Base-by-base conservation (phyloP, 1,140 invertebrate species). In the Stratiolaelaps scimitus region DNA sequence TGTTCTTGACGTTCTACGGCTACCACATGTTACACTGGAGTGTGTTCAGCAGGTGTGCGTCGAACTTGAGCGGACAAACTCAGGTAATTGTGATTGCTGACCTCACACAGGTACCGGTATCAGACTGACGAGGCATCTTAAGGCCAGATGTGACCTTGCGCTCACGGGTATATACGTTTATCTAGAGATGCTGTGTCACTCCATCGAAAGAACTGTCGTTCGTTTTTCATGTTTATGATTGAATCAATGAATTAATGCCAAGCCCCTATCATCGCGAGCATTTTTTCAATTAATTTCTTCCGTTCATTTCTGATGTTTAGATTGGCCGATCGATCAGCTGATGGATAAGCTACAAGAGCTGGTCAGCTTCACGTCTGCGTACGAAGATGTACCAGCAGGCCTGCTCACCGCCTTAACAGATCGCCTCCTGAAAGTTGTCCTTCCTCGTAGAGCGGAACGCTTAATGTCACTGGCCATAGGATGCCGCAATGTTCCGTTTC, bases 311-410 rank as follows among this genome's bases (percentile, higher is more conserved):
- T 60, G n/a, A n/a, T n/a, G 15, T 26, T 20, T 26, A 60, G 53
- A 26, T 29, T 60, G 53, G 53, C 17, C 26, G 17, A 34, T 60
- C 23, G 53, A 60, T 60, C 53, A 60, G 10, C 53, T 60, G 15
- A 60, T 60, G 13, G 53, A 60, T 15, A 60, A 60, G 26, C 20
- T 60, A 15, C 53, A 60, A 10, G 53, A 60, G 23, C 53, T 60
- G 17, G 2, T 60, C 15, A 23, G 26, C 13, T 60, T 60, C 23
- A 60, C 53, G 17, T 26, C 53, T 60, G 1, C 53, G 20, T 34
- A 26, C 53, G 23, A 60, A 1, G 26, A 26, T 29, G 53, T 60
- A 4, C 53, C 53, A 29, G 20, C 15, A 1, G 53, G 10, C 15
- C 15, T 60, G 26, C 15, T 60, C 20, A 26, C 26, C 15, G 23